Evolutionary conservation across 37 sponge, comb jelly and placozoan species (phyloP), one percentile per base, ranked within the genome.

Genomic region (Diacarnus erythraeanus): DNA sequence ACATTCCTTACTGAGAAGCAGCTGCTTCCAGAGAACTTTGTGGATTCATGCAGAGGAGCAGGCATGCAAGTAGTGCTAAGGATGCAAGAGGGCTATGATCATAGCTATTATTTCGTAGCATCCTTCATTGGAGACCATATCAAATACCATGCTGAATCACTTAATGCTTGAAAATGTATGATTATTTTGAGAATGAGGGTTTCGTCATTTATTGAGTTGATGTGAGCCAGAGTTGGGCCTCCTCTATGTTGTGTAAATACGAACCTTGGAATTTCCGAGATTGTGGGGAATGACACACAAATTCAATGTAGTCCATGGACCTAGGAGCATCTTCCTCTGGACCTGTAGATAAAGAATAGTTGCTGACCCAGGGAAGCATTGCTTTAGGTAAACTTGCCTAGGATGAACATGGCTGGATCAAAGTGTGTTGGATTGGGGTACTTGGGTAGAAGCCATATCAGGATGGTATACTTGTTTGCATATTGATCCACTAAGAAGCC

Each of bases 11-110:
- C n/a, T 27, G 78, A 81, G 56, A 64, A 72, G 26, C 95, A 97
- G 72, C 89, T 97, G 8, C 60, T 84, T 12, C 93, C 93, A 6
- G 87, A 90, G 75, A 94, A 89, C 66, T 92, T 97, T 80, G 81
- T 94, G 8, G 84, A 87, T 38, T 86, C 89, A 60, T 84, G 84
- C 43, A 76, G 83, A 0, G 79, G 68, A 47, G 71, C 27, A 26
- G 69, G 71, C 0, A 54, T 93, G 23, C 86, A 88, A 0, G 94
- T 93, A 35, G 80, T 93, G 18, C 77, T 88, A 2, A 83, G 94
- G 9, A 79, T 91, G 77, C 91, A 95, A 39, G 98, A 98, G 83
- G 99, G 88, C 18, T 98, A 98, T 70, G 96, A 98, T 61, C 99
- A 98, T 47, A 88, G 97, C 77, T 98, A 89, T 79, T 96, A 84